phyloP scores from a whole-genome alignment of 1,140 invertebrate species.

The Drosophila baimaii region DNA sequence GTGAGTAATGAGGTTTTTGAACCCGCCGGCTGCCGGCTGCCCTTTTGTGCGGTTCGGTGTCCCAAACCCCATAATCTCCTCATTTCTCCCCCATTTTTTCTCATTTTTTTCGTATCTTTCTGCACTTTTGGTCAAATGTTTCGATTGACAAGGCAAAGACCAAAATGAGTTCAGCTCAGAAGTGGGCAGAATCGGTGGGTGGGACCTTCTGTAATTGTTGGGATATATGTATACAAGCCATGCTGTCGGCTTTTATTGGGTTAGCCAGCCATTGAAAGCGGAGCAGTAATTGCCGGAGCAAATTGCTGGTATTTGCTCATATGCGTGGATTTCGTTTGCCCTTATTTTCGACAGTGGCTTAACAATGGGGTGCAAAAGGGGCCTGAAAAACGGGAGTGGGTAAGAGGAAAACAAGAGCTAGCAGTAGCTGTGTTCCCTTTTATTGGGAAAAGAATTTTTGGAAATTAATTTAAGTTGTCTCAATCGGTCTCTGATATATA shows the following conservation, averaged over 20 bases:
- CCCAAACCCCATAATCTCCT: slow-evolving; percentile 31
- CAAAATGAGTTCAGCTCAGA: slow-evolving; percentile 42
- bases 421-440: not conserved
- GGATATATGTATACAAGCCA: slow-evolving; percentile 2
- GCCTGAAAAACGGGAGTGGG: not conserved
- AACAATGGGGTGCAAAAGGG: slow-evolving; percentile 36
- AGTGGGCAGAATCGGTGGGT: slow-evolving; percentile 38
- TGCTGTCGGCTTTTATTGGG: slow-evolving; percentile 28
- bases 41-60: slow-evolving; percentile 16
- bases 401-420: not conserved
- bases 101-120: not conserved
- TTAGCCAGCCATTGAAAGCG: slow-evolving; percentile 54
- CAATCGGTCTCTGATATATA: not conserved
- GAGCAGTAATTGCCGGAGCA: slow-evolving; percentile 38
- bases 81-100: not conserved
- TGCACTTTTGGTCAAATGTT: slow-evolving; percentile 53
- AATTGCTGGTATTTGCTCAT: slow-evolving; percentile 66
- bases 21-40: slow-evolving; percentile 46
- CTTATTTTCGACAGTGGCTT: slow-evolving; percentile 38
- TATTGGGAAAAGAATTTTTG: not conserved
- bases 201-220: slow-evolving; percentile 20
- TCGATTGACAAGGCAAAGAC: slow-evolving; percentile 58
- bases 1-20: slow-evolving; percentile 71
- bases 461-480: not conserved
- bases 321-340: slow-evolving; percentile 53